Conservation (phyloP, 2,888 invertebrate genomes). For the Scaptomyza parva region DNA sequence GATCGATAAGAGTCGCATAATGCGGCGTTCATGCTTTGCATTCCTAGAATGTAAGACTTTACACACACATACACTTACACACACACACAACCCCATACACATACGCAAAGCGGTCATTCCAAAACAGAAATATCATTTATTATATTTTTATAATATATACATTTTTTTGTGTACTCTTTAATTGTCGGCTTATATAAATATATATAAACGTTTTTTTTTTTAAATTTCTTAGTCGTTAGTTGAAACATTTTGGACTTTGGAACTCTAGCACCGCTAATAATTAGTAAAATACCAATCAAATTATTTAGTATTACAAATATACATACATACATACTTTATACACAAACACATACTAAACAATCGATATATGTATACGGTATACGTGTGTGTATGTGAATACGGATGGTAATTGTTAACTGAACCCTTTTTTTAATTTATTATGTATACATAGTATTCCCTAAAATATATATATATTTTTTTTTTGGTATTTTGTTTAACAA, state of each 20-base stretch:
- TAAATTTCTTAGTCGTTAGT: slow-evolving; percentile 34
- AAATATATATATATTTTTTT: too few species aligned
- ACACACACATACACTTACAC: slow-evolving; percentile 25
- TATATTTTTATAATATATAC: slow-evolving; percentile 12
- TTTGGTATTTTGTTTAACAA: slow-evolving; percentile 17
- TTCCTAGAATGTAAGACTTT: slow-evolving; percentile 62
- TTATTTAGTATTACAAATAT: slow-evolving; percentile 44
- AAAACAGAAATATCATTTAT: slow-evolving; percentile 32
- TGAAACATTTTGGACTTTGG: slow-evolving; percentile 46
- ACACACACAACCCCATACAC: slow-evolving; percentile 23
- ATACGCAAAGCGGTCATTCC: slow-evolving; percentile 65
- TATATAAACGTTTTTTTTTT: background rate
- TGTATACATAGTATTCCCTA: slow-evolving; percentile 24
- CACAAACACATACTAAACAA: slow-evolving; percentile 12
- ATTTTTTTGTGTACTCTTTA: slow-evolving; percentile 19
- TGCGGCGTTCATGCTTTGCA: slow-evolving; percentile 55
- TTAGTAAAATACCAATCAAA: slow-evolving; percentile 24
- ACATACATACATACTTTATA: background rate
- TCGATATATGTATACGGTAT: slow-evolving; percentile 6
- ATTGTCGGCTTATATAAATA: slow-evolving; percentile 3
- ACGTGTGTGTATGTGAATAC: slow-evolving; percentile 10
- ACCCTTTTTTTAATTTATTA: slow-evolving; percentile 62
- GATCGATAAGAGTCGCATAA: slow-evolving; percentile 32
- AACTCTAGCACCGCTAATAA: slow-evolving; percentile 40
- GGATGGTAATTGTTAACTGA: slow-evolving; percentile 47